Evolutionary conservation across 2,888 invertebrate genomes (phyloP).

Genomic region (Norana najaformis): DNA sequence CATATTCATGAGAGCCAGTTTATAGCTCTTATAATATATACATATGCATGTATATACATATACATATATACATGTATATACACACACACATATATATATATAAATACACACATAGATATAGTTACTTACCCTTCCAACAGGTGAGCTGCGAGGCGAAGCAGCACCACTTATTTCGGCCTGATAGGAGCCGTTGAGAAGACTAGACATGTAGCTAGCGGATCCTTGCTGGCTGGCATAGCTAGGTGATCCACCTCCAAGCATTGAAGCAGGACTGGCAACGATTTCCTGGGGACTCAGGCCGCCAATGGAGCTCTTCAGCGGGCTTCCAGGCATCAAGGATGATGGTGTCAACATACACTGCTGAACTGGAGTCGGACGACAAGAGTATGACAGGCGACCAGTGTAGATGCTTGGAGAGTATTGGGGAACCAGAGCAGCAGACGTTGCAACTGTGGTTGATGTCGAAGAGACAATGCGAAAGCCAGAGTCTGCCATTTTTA

Average conservation of each 20-base stretch:
- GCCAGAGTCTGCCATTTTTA: neutral
- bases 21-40: too few species aligned
- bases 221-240: neutral
- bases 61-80: too few species aligned
- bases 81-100: neutral
- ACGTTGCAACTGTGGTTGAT: neutral
- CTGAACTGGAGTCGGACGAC: neutral
- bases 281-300: neutral
- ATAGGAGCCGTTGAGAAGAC: neutral
- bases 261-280: neutral
- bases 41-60: too few species aligned
- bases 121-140: neutral
- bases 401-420: conserved; percentile 8
- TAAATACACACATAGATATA: neutral
- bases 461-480: neutral
- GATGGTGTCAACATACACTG: neutral
- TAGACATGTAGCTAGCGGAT: neutral
- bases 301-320: neutral
- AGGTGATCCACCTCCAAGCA: neutral
- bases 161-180: neutral
- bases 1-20: too few species aligned
- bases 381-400: neutral
- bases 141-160: neutral
- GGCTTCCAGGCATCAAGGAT: neutral
- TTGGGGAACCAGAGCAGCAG: neutral